Conservation (phyloP, 2,113 vertebrate genomes). For the Gallinago undulata region DNA sequence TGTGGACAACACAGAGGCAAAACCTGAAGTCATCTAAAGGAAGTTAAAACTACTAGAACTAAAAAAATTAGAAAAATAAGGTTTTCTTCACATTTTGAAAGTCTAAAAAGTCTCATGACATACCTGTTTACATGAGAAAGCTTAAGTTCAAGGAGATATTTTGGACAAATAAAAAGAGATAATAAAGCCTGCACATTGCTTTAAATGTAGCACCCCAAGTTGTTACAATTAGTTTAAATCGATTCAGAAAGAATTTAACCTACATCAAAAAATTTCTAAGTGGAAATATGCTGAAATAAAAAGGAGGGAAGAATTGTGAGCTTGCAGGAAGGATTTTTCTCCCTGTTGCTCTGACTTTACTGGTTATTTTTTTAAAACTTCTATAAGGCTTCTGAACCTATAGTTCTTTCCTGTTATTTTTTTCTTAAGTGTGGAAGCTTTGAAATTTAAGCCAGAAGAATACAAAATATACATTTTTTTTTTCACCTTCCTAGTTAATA, state of each 20-base stretch:
- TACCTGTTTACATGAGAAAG: neutral
- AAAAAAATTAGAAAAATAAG: neutral
- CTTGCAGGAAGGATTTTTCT: neutral
- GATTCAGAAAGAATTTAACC: neutral
- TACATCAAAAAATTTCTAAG: neutral
- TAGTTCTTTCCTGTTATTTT: neutral
- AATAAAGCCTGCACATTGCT: rapidly evolving
- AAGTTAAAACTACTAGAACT: neutral
- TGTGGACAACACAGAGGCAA: neutral
- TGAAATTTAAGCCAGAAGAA: neutral
- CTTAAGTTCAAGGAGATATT: neutral
- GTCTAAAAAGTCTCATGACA: neutral
- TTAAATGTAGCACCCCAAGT: neutral
- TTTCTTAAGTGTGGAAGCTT: neutral
- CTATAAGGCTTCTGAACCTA: neutral
- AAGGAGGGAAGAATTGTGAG: neutral
- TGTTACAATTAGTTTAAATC: neutral
- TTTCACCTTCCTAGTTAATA: neutral
- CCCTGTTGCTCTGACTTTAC: neutral
- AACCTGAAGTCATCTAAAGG: neutral
- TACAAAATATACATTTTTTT: neutral
- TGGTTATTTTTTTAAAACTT: neutral
- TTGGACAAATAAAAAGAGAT: neutral
- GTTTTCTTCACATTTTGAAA: neutral
- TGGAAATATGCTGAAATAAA: neutral